These are phyloP conservation scores for Erethizon dorsatum DNA, from an alignment of 2,797 vertebrate species.

Conservation along the genomic window DNA sequence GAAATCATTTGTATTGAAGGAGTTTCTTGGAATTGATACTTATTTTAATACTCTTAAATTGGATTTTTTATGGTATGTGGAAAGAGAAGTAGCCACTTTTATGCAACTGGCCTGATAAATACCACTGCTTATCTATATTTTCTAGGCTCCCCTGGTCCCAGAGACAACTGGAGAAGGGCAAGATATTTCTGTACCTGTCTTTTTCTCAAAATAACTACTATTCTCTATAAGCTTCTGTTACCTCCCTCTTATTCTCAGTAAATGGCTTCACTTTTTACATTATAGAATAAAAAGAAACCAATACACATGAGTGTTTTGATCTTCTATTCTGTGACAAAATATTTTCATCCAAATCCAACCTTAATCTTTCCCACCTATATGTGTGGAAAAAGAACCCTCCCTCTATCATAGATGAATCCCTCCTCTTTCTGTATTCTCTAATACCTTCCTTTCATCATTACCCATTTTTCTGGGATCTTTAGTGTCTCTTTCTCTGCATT, in stretches of 20 bases:
- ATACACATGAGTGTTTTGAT: neutral
- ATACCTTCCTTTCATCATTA: neutral
- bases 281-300: neutral
- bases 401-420: neutral
- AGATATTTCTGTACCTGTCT: neutral
- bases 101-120: neutral
- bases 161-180: neutral
- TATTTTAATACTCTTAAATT: neutral
- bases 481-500: neutral
- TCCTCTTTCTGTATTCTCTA: neutral
- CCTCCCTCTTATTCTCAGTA: neutral
- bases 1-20: slow-evolving; percentile 11
- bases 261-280: neutral
- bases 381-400: neutral
- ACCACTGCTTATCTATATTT: neutral
- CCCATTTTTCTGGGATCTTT: neutral
- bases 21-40: neutral
- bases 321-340: neutral
- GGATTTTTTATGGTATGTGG: neutral
- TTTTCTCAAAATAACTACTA: neutral
- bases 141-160: neutral
- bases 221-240: neutral
- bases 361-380: neutral
- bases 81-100: neutral
- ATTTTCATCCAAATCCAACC: neutral